Evolutionary conservation across 2,888 invertebrate species (phyloP).

Genomic region (Lymantria monacha): DNA sequence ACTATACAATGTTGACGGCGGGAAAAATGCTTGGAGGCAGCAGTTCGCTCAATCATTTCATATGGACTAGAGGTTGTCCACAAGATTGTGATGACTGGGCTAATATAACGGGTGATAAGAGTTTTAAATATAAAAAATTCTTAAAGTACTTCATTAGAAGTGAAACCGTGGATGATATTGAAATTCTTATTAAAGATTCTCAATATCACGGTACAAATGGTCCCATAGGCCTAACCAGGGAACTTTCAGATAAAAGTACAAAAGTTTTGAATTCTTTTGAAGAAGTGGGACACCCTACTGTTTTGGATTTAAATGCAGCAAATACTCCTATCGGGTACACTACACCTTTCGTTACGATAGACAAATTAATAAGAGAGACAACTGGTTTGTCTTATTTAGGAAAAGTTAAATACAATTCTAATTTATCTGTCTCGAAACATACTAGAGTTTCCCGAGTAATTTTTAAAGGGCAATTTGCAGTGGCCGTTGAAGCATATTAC

Average conservation of each 20-base stretch:
- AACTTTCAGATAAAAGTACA: conserved; percentile 1
- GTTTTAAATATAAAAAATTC: conserved; percentile 9
- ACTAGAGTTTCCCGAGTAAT: conserved; percentile 17
- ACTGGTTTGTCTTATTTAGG: conserved; percentile 14
- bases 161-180: conserved; percentile 8
- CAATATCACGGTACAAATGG: conserved; percentile 18
- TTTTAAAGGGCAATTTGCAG: conserved; percentile 12
- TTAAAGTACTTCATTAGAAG: conserved; percentile 15
- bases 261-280: conserved; percentile 16
- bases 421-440: conserved; percentile 20
- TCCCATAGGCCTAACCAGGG: conserved; percentile 14
- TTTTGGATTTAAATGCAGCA: conserved; percentile 20
- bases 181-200: conserved; percentile 2
- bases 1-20: conserved; percentile 13
- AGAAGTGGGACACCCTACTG: conserved; percentile 16
- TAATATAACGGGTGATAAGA: background rate
- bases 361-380: conserved; percentile 16
- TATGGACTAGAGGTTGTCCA: conserved; percentile 1
- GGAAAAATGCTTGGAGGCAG: conserved; percentile 18
- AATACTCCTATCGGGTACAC: conserved; percentile 15
- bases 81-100: conserved; percentile 11
- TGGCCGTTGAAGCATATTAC: conserved; percentile 13
- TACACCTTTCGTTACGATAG: conserved; percentile 11
- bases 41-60: conserved; percentile 9
- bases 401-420: conserved; percentile 7